Base-by-base conservation (phyloP, 2,888 invertebrate genomes). In the Perithous albicinctus region DNA sequence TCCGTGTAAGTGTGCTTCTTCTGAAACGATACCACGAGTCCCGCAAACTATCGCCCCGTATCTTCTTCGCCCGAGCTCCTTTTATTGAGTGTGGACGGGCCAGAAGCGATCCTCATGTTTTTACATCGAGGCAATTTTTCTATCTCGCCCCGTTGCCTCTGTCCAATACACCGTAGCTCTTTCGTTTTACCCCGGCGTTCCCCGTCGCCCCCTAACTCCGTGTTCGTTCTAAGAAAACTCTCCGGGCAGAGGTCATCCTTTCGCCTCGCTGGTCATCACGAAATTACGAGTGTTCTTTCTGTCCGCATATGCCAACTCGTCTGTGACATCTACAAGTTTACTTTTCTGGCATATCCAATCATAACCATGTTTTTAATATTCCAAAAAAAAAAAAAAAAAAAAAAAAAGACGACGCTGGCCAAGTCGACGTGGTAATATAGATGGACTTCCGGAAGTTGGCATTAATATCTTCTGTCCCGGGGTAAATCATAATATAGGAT, bases 111-210 rank as follows among this genome's bases (percentile, higher is more conserved):
- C 89, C 92, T 92, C 92, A 92, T 92, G 92, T 92, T 92, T 92
- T 92, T 92, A 92, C 92, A 92, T 92, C 90, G 91, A 90, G 91
- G 92, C 92, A 92, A 92, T 92, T 92, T 92, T 91, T 91, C 91
- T 88, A 92, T 91, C 88, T 90, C 90, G 92, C 91, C 90, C 88
- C 90, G 91, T 90, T 92, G 90, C 88, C 85, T 88, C 73, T 69
- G 83, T n/a, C 80, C 89, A 88, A 88, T 89, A 88, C 86, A 88
- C 86, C 88, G 87, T 86, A 32, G 76, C 77, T 83, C 48, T 64
- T 78, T 78, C 59, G n/a, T n/a, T n/a, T 61, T 54, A n/a, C 69
- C 59, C 78, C 70, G 67, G 29, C 56, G 64, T 67, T 59, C 59
- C 75, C 72, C 61, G 63, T 48, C 51, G 63, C 59, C 46, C 41